Evolutionary conservation across 2,113 vertebrate species (phyloP).

Genomic region (Donacobius atricapilla): DNA sequence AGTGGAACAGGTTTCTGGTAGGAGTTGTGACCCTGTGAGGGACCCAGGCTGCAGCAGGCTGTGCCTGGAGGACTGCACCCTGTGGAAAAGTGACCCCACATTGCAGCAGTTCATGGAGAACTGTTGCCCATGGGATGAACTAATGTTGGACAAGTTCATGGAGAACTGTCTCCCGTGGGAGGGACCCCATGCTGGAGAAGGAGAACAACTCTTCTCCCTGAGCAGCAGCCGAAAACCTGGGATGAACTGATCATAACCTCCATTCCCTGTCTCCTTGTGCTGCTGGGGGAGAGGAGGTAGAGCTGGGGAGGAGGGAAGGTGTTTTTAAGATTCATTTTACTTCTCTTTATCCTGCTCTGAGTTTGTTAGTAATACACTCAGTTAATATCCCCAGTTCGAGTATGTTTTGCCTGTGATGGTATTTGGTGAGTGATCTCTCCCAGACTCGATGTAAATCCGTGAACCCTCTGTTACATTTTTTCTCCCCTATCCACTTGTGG

Average conservation of each 20-base stretch:
- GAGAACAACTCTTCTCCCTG: not conserved
- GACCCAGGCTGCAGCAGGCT: not conserved
- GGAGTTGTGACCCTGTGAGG: not conserved
- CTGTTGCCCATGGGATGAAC: not conserved
- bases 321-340: not conserved
- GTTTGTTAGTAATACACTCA: not conserved
- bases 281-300: not conserved
- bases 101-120: not conserved
- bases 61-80: not conserved
- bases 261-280: not conserved
- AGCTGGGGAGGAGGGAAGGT: not conserved
- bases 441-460: not conserved
- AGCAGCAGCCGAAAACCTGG: not conserved
- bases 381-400: not conserved
- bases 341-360: not conserved
- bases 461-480: not conserved
- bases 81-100: not conserved
- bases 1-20: not conserved
- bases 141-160: not conserved
- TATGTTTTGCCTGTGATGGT: not conserved
- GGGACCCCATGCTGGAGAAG: not conserved
- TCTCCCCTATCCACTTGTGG: not conserved
- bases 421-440: not conserved
- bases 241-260: not conserved
- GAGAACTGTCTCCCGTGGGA: not conserved